Conservation (phyloP, 2,888 invertebrate species). For the Gasteruption jaculator region DNA sequence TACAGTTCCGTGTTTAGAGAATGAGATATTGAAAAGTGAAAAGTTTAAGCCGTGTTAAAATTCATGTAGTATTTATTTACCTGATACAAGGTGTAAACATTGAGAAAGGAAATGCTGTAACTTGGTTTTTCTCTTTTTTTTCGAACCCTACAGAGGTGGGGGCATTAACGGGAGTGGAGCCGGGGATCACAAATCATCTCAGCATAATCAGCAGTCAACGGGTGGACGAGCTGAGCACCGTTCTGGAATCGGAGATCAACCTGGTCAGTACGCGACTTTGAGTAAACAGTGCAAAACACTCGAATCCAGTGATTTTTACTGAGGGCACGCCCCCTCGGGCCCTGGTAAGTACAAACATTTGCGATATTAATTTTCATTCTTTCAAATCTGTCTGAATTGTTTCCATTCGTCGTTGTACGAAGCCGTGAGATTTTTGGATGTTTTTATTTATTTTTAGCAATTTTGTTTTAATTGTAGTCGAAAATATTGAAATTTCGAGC, state of each 20-base stretch:
- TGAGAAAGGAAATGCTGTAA: slow-evolving; percentile 41
- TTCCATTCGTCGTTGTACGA: not conserved
- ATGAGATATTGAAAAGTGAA: not conserved
- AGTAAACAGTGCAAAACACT: slow-evolving; percentile 95
- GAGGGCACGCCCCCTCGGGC: slow-evolving; percentile 68
- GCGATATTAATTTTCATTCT: not conserved
- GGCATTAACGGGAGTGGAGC: slow-evolving; percentile 48
- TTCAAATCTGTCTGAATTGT: not conserved
- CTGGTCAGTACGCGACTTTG: slow-evolving; percentile 85
- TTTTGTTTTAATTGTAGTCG: not conserved
- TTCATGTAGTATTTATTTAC: slow-evolving; percentile 9
- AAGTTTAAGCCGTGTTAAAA: too few relatives aligned
- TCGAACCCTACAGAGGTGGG: slow-evolving; percentile 51
- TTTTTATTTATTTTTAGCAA: not conserved
- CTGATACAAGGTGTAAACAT: not conserved
- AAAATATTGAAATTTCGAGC: too few relatives aligned
- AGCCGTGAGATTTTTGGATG: not conserved
- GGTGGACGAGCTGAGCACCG: slow-evolving; percentile 54
- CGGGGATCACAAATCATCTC: slow-evolving; percentile 50
- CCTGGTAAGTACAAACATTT: slow-evolving; percentile 47
- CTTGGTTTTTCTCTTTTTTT: slow-evolving; percentile 37
- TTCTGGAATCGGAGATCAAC: slow-evolving; percentile 52
- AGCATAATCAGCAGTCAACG: slow-evolving; percentile 54
- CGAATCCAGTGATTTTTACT: slow-evolving; percentile 92
- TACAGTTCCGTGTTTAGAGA: too few relatives aligned